Percentiles rank a stretch among this genome's conserved stretches.
These are phyloP conservation scores for Hemithea aestivaria DNA, from an alignment of 2,888 invertebrate species.

Conservation along the genomic window DNA sequence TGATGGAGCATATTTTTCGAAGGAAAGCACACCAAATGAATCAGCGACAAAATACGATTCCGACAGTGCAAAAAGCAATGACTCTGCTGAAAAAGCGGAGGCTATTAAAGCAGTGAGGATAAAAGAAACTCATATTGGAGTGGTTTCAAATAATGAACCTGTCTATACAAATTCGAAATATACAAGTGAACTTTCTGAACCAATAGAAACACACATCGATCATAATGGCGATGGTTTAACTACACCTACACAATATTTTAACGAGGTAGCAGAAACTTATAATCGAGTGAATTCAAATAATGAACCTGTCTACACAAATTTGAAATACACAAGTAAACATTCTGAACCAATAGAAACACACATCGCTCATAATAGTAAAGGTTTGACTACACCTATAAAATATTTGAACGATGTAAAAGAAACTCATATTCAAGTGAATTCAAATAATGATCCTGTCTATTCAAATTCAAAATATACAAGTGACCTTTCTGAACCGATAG, in stretches of 20 bases:
- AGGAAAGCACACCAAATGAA: constrained; percentile 66
- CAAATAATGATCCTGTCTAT: constrained; percentile 5
- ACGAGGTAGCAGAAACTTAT: constrained; percentile 9
- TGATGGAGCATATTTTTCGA: constrained; percentile 65
- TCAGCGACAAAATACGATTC: constrained; percentile 59
- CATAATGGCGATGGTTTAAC: background rate
- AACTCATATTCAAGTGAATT: constrained; percentile 8
- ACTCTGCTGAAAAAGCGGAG: constrained; percentile 36
- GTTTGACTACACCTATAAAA: background rate
- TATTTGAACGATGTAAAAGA: constrained; percentile 6
- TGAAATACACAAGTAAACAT: constrained; percentile 15
- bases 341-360: constrained; percentile 7
- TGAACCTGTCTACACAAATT: constrained; percentile 1
- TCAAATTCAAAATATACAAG: constrained; percentile 12
- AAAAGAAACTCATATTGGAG: constrained; percentile 7
- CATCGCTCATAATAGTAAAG: background rate
- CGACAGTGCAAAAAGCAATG: constrained; percentile 54
- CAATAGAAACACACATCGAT: constrained; percentile 7
- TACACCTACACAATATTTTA: constrained; percentile 1
- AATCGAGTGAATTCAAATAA: constrained; percentile 10
- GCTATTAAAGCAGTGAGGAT: constrained; percentile 12
- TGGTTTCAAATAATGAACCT: constrained; percentile 7
- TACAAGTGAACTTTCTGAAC: constrained; percentile 12
- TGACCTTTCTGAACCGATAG: constrained; percentile 9
- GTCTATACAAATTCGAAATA: constrained; percentile 8